phyloP scores from a whole-genome alignment of 1,140 invertebrate genomes.

The Drosophila malerkotliana region DNA sequence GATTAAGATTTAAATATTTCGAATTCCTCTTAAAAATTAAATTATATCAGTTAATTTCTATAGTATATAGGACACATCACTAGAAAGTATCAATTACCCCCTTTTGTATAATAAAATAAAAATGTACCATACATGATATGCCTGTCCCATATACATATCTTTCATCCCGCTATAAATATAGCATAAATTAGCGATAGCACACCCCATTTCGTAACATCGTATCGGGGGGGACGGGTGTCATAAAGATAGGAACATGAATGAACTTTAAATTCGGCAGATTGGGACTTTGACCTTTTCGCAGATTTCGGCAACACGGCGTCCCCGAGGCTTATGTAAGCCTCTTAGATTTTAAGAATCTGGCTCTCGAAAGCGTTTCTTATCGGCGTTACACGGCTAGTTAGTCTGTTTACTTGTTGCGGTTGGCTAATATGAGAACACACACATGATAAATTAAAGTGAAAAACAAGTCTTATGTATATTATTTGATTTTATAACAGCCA shows the following conservation, averaged over 20 bases:
- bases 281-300: slow-evolving; percentile 31
- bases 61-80: too few relatives aligned
- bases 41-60: too few relatives aligned
- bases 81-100: neutral
- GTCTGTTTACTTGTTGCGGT: slow-evolving; percentile 18
- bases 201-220: slow-evolving; percentile 11
- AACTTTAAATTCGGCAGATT: slow-evolving; percentile 30
- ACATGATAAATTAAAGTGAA: slow-evolving; percentile 23
- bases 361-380: slow-evolving; percentile 17
- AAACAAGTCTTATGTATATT: slow-evolving; percentile 25
- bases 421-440: neutral
- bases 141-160: slow-evolving; percentile 32
- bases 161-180: slow-evolving; percentile 29
- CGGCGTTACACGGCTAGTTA: slow-evolving; percentile 16
- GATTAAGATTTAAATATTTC: too few relatives aligned
- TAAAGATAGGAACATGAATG: slow-evolving; percentile 35
- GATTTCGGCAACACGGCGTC: neutral
- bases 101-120: neutral
- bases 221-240: slow-evolving; percentile 6
- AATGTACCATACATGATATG: neutral
- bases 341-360: slow-evolving; percentile 6
- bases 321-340: slow-evolving; percentile 9
- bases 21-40: too few relatives aligned
- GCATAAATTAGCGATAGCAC: slow-evolving; percentile 14
- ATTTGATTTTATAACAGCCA: slow-evolving; percentile 29